Percentiles rank a stretch among this genome's conserved stretches.
Evolutionary conservation across 2,888 invertebrate species (phyloP).

Genomic region (Entomobrya proxima): DNA sequence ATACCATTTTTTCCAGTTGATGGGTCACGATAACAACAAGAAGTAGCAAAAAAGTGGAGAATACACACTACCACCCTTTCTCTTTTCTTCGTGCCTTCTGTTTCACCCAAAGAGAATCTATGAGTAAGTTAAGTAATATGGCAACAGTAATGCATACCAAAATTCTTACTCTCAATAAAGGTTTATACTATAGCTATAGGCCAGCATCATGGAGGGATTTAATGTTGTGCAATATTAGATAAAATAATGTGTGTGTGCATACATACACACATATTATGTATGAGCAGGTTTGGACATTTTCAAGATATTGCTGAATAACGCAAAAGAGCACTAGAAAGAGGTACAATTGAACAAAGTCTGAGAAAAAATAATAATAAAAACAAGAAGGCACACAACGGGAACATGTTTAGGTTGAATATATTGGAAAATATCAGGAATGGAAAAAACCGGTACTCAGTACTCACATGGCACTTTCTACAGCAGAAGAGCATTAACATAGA

Average conservation of each 20-base stretch:
- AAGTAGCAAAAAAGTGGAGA: not conserved
- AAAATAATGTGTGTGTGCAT: no score
- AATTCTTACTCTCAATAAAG: not conserved
- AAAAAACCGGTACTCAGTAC: slow-evolving; percentile 12
- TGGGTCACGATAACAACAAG: slow-evolving; percentile 4
- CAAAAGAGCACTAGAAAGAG: no score
- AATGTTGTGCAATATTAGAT: slow-evolving; percentile 10
- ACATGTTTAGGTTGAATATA: slow-evolving; percentile 5
- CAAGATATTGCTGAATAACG: no score
- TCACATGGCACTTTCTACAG: not conserved
- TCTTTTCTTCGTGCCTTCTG: not conserved
- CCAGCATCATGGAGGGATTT: not conserved
- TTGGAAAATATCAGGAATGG: slow-evolving; percentile 4
- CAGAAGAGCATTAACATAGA: not conserved
- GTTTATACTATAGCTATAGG: not conserved
- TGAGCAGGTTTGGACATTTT: no score
- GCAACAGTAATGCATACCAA: slow-evolving; percentile 4
- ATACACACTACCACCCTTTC: not conserved
- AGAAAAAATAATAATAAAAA: not conserved
- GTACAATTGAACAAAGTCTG: not conserved
- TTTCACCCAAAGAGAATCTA: not conserved
- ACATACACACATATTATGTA: no score
- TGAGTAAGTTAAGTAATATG: not conserved
- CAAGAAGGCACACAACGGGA: no score
- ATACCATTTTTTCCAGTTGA: slow-evolving; percentile 20